Base-by-base conservation (phyloP, 2,113 vertebrate species). In the Corythornis cristatus region DNA sequence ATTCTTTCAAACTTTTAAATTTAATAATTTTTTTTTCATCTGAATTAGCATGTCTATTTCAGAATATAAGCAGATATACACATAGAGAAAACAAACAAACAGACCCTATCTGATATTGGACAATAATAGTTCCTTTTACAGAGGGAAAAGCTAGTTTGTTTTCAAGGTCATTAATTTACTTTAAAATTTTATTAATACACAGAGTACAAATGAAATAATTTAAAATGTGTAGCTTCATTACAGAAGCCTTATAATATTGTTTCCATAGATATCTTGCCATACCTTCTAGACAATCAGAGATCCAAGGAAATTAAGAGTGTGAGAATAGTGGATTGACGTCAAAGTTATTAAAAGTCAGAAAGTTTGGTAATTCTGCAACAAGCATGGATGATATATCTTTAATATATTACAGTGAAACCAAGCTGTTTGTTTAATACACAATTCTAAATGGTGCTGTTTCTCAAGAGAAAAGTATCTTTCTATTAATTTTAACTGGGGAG, bases 281-380 rank as follows among this genome's bases (percentile, higher is more conserved):
- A 96, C 90, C 60, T 96, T 95, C 83, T 73, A 29, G 75, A 58
- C 81, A 61, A 12, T 84, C 75, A 93, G 66, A 96, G 89, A 74
- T 93, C 92, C 91, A 92, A 94, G 65, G 11, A 95, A 96, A 96
- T 97, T 93, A 96, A 87, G 90, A 56, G n/a, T 94, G 83, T 94
- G 83, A 93, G 92, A 93, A 85, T 23, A 91, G 73, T 91, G 88
- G 72, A 88, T 95, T 95, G 87, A 90, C 94, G 96, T 92, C 68
- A 95, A 98, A 98, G 96, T 98, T 98, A 93, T 93, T 96, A 95
- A 89, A 97, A 98, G 96, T 98, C 95, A 95, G 79, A 97, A 98
- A 98, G 96, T 98, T 98, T 97, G 85, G 80, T 91, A 87, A 92
- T 68, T 80, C 81, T 94, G 78, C 74, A 81, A 58, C 91, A 91